Conservation (phyloP, 2,888 invertebrate species). For the Drosophila siamana region DNA sequence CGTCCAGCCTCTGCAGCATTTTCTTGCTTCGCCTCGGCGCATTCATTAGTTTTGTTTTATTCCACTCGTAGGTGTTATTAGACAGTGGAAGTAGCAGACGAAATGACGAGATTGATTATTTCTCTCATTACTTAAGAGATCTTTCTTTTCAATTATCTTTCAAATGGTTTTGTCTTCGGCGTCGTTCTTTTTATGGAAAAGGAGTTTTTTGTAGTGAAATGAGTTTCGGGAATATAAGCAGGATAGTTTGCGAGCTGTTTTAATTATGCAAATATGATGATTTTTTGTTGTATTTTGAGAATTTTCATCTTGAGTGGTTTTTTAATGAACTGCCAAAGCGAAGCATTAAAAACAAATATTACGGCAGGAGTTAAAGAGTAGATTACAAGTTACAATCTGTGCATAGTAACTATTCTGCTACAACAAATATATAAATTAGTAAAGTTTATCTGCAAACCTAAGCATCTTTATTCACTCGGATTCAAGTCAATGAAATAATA, state of each 20-base stretch:
- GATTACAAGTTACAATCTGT: too few relatives aligned
- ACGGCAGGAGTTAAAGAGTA: neutral
- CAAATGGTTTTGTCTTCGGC: neutral
- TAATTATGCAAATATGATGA: neutral
- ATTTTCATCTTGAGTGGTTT: neutral
- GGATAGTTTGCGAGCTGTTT: neutral
- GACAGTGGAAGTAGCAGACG: neutral
- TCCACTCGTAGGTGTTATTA: slow-evolving; percentile 12
- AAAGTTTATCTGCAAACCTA: too few relatives aligned
- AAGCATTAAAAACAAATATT: neutral
- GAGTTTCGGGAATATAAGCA: neutral
- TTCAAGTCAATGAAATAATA: too few relatives aligned
- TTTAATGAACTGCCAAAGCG: neutral
- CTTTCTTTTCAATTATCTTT: slow-evolving; percentile 1
- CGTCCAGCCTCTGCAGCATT: slow-evolving; percentile 19
- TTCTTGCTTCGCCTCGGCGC: neutral
- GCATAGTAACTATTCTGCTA: too few relatives aligned
- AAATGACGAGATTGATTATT: neutral
- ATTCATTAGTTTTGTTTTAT: slow-evolving; percentile 35
- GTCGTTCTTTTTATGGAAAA: neutral
- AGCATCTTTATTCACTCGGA: too few relatives aligned
- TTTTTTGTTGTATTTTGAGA: neutral
- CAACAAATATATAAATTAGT: too few relatives aligned
- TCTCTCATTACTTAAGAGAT: neutral
- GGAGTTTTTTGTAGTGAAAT: neutral